phyloP scores from a whole-genome alignment of 2,888 invertebrate genomes.

The Agrochola circellaris region DNA sequence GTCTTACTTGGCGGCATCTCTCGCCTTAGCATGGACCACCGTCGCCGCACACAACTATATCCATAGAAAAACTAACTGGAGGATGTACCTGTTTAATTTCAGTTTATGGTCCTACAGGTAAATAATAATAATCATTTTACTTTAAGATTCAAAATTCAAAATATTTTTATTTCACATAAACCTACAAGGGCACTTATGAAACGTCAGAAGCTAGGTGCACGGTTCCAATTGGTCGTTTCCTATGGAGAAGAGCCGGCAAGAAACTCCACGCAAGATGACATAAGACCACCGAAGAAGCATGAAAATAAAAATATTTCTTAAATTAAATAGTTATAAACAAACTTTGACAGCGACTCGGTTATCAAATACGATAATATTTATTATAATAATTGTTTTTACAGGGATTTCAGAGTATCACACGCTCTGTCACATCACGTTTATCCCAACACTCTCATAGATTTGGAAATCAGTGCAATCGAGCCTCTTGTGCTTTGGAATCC shows the following conservation, averaged over 20 bases:
- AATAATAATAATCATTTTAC: not conserved
- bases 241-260: too few species aligned
- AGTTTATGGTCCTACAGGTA: slow-evolving; percentile 92
- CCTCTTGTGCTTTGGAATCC: slow-evolving; percentile 93
- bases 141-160: too few species aligned
- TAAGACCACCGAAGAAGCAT: not conserved
- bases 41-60: slow-evolving; percentile 94
- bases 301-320: too few species aligned
- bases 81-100: slow-evolving; percentile 95
- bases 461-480: slow-evolving; percentile 93
- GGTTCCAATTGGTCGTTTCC: too few species aligned
- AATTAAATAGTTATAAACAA: too few species aligned
- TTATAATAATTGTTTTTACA: slow-evolving; percentile 72
- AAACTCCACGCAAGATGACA: too few species aligned
- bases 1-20: slow-evolving; percentile 79
- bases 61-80: slow-evolving; percentile 94
- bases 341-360: not conserved
- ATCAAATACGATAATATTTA: not conserved
- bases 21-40: slow-evolving; percentile 91
- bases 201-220: too few species aligned
- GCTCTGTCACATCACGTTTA: slow-evolving; percentile 95
- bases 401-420: slow-evolving; percentile 95
- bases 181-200: too few species aligned
- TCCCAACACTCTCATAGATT: slow-evolving; percentile 94
- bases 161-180: too few species aligned